A percentile compares a stretch with the other conserved stretches of the same genome.
These are phyloP conservation scores for Poliocrania exsul DNA, from an alignment of 2,797 vertebrate species.

Conservation along the genomic window DNA sequence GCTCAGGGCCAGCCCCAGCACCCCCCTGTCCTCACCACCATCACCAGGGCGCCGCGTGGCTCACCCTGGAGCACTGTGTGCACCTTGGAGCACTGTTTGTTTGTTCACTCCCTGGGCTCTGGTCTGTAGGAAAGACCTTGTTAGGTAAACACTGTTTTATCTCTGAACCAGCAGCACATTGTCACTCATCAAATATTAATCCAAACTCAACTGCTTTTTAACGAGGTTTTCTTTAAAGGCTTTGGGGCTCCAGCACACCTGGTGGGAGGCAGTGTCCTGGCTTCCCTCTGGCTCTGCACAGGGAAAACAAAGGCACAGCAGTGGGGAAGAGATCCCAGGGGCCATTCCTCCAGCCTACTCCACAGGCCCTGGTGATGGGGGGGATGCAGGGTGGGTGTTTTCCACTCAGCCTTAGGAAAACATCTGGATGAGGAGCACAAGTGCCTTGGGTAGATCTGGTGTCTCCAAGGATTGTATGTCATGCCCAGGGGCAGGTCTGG, in stretches of 20 bases:
- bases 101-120: neutral
- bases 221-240: neutral
- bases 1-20: neutral
- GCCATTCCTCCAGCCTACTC: neutral
- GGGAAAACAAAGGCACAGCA: neutral
- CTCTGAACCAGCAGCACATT: neutral
- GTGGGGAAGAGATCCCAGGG: neutral
- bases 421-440: neutral
- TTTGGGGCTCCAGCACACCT: fast-evolving
- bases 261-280: neutral
- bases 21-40: neutral
- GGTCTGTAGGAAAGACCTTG: neutral
- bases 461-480: fast-evolving
- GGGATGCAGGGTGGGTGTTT: neutral
- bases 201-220: neutral
- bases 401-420: neutral
- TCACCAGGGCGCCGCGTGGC: fast-evolving
- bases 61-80: neutral
- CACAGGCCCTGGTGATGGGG: neutral
- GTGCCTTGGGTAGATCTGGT: fast-evolving
- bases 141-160: constrained; percentile 6
- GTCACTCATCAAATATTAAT: constrained; percentile 54
- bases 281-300: neutral
- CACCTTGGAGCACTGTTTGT: neutral
- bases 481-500: neutral